Evolutionary conservation across 2,888 invertebrate species (phyloP).

Genomic region (Andrena camellia): DNA sequence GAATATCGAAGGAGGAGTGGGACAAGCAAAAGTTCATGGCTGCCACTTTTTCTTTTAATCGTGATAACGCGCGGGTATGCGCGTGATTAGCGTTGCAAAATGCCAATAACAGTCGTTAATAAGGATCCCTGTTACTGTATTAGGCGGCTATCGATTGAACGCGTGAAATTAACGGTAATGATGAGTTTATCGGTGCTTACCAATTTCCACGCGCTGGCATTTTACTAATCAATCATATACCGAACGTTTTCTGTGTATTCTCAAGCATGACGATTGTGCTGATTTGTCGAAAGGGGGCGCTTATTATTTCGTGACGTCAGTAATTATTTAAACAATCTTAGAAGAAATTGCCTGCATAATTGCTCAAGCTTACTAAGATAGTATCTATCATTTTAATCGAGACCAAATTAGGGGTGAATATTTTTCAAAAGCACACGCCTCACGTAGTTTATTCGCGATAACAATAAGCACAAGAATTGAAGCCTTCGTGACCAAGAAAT

Average conservation of each 20-base stretch:
- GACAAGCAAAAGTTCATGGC: constrained; percentile 67
- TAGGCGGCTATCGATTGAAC: not conserved
- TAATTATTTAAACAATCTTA: not conserved
- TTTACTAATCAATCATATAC: constrained; percentile 13
- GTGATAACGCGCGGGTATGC: constrained; percentile 58
- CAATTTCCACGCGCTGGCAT: constrained; percentile 14
- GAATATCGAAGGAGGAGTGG: constrained; percentile 53
- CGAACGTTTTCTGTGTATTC: not conserved
- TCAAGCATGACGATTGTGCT: not conserved
- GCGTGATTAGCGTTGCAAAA: constrained; percentile 51
- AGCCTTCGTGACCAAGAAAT: too few species aligned
- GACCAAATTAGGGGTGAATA: too few species aligned
- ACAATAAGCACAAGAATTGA: too few species aligned
- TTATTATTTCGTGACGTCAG: not conserved
- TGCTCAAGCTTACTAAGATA: not conserved
- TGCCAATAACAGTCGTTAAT: constrained; percentile 38
- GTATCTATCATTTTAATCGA: not conserved
- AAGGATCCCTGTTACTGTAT: constrained; percentile 7
- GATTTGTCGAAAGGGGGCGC: not conserved
- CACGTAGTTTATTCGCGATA: too few species aligned
- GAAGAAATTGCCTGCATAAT: not conserved
- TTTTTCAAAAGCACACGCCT: too few species aligned
- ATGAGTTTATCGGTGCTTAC: constrained; percentile 36
- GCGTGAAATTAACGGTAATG: constrained; percentile 40
- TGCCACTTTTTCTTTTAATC: constrained; percentile 56